phyloP scores from a whole-genome alignment of 2,888 invertebrate genomes.

The Acronicta alni region DNA sequence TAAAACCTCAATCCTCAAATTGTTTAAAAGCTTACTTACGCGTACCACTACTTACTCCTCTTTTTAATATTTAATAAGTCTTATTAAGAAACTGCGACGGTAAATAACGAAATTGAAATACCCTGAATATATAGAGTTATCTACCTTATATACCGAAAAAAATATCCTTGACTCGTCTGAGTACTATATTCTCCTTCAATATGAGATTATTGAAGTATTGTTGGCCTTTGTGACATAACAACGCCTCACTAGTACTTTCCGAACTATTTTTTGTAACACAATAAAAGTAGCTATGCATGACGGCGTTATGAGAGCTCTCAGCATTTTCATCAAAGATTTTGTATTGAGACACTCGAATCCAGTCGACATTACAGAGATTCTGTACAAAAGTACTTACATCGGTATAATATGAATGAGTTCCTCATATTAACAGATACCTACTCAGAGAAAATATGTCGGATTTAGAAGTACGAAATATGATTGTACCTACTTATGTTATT shows the following conservation, averaged over 20 bases:
- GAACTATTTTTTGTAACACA: constrained; percentile 2
- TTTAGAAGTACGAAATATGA: too few relatives aligned
- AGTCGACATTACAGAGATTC: constrained; percentile 46
- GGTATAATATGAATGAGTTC: not conserved
- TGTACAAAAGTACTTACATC: constrained; percentile 6
- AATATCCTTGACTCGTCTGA: not conserved
- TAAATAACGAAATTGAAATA: not conserved
- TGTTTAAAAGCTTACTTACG: too few relatives aligned
- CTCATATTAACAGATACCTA: not conserved
- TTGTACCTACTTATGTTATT: too few relatives aligned
- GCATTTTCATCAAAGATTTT: constrained; percentile 58
- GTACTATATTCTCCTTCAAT: not conserved
- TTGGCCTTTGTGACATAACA: not conserved
- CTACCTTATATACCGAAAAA: not conserved
- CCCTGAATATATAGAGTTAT: not conserved
- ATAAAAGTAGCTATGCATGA: constrained; percentile 46
- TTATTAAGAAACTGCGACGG: not conserved
- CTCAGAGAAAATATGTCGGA: too few relatives aligned
- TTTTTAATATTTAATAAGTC: too few relatives aligned
- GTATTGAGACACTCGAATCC: constrained; percentile 45
- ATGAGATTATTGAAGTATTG: not conserved
- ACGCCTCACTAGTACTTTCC: not conserved
- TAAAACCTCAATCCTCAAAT: too few relatives aligned
- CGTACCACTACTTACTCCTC: too few relatives aligned
- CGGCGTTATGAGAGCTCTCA: constrained; percentile 52